Evolutionary conservation across 2,888 invertebrate species (phyloP).

Genomic region (Papilio demoleus): DNA sequence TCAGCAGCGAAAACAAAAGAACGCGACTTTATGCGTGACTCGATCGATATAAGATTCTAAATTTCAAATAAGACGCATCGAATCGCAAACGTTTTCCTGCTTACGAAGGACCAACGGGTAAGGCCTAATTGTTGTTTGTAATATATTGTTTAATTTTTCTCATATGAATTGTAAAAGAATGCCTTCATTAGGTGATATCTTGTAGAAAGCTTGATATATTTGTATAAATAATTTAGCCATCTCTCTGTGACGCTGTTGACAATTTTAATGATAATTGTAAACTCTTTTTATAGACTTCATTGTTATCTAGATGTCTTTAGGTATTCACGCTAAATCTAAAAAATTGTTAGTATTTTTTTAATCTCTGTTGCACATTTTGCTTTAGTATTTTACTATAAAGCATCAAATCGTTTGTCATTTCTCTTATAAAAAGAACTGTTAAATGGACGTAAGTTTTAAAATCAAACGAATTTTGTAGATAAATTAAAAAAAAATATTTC

Average conservation of each 20-base stretch:
- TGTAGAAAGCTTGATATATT: conserved; percentile 55
- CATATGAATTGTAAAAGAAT: conserved; percentile 63
- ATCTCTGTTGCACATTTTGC: conserved; percentile 24
- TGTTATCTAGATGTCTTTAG: conserved; percentile 51
- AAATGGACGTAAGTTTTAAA: conserved; percentile 38
- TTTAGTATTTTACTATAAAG: conserved; percentile 8
- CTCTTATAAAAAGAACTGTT: neutral
- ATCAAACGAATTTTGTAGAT: conserved; percentile 51
- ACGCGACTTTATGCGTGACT: neutral
- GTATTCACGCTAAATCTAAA: conserved; percentile 50
- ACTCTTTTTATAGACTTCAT: conserved; percentile 53
- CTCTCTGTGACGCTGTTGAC: conserved; percentile 59
- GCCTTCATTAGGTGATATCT: conserved; percentile 36
- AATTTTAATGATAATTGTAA: conserved; percentile 48
- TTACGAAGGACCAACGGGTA: conserved; percentile 20
- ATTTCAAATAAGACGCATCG: too few relatives aligned
- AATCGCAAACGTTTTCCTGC: neutral
- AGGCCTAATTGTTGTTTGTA: conserved; percentile 51
- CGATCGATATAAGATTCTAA: neutral
- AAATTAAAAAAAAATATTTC: conserved; percentile 47
- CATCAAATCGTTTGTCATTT: conserved; percentile 23
- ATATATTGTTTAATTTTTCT: conserved; percentile 65
- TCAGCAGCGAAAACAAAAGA: neutral
- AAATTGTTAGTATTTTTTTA: conserved; percentile 52
- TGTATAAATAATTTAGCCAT: conserved; percentile 57